phyloP scores from a whole-genome alignment of 1,140 invertebrate species.

The Latrodectus geometricus region DNA sequence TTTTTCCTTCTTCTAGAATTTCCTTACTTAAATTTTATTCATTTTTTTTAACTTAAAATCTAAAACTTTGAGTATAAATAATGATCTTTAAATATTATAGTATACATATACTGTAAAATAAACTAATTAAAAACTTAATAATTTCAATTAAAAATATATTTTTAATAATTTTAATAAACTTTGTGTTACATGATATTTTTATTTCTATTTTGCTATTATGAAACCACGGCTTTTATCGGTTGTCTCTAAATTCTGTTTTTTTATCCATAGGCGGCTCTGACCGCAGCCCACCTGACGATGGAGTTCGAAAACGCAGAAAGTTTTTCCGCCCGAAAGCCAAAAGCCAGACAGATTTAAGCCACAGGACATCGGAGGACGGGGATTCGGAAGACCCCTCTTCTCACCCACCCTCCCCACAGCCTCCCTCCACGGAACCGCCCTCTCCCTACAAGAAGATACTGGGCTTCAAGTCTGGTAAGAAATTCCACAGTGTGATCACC shows the following conservation, averaged over 20 bases:
- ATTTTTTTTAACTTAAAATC: too few species aligned
- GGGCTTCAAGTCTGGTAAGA: constrained; percentile 46
- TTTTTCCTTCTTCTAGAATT: too few species aligned
- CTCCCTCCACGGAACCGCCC: constrained; percentile 8
- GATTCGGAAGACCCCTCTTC: constrained; percentile 17
- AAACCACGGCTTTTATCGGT: neutral
- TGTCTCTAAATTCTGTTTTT: neutral
- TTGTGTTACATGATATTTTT: too few species aligned
- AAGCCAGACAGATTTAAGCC: constrained; percentile 46
- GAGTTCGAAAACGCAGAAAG: constrained; percentile 27
- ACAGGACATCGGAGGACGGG: constrained; percentile 21
- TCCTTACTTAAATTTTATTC: too few species aligned
- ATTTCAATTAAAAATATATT: too few species aligned
- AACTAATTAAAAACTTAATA: too few species aligned
- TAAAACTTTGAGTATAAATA: too few species aligned
- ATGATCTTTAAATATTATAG: too few species aligned
- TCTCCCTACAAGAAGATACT: constrained; percentile 37
- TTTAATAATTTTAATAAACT: too few species aligned
- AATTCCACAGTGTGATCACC: constrained; percentile 60
- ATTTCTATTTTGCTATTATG: too few species aligned
- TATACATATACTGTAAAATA: too few species aligned
- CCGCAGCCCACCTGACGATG: constrained; percentile 49
- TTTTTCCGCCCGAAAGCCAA: constrained; percentile 42
- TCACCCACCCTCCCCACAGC: constrained; percentile 16
- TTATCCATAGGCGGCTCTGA: constrained; percentile 12